Evolutionary conservation across 2,797 vertebrate genomes (phyloP).

Genomic region (Cottoperca gobio): DNA sequence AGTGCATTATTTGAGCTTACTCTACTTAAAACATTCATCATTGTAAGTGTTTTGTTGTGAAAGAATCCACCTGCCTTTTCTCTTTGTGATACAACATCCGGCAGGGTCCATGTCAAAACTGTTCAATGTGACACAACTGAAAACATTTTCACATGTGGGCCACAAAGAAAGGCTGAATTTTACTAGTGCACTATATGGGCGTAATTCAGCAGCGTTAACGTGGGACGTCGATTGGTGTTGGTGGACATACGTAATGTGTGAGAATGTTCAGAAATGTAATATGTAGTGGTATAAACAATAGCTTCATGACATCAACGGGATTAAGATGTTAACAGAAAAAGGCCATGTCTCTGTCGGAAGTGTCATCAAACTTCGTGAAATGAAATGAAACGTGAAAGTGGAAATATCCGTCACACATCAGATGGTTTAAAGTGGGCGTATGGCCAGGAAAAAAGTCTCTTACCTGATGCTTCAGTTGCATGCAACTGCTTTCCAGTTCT

Average conservation of each 20-base stretch:
- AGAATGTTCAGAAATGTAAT: neutral
- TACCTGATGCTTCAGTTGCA: constrained; percentile 18
- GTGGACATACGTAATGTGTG: neutral
- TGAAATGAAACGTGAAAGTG: constrained; percentile 13
- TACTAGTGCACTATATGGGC: too few species aligned
- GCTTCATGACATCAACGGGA: neutral
- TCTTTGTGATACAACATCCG: constrained; percentile 11
- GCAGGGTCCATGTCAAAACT: constrained; percentile 29
- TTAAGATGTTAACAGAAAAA: neutral
- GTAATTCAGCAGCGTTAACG: neutral
- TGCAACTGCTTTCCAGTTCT: neutral
- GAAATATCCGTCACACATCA: constrained; percentile 22
- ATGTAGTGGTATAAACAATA: neutral
- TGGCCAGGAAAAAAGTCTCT: constrained; percentile 12
- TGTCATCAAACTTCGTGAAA: constrained; percentile 6
- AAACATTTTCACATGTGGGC: neutral
- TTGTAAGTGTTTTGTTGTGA: constrained; percentile 63
- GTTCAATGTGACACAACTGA: neutral
- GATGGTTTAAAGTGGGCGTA: constrained; percentile 8
- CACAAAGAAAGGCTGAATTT: neutral
- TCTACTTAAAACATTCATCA: constrained; percentile 57
- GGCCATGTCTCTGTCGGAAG: neutral
- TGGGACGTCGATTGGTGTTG: too few species aligned
- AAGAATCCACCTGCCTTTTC: constrained; percentile 15
- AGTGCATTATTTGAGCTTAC: constrained; percentile 65